Evolutionary conservation across 1,140 invertebrate genomes (phyloP).

Genomic region (Drosophila teissieri): DNA sequence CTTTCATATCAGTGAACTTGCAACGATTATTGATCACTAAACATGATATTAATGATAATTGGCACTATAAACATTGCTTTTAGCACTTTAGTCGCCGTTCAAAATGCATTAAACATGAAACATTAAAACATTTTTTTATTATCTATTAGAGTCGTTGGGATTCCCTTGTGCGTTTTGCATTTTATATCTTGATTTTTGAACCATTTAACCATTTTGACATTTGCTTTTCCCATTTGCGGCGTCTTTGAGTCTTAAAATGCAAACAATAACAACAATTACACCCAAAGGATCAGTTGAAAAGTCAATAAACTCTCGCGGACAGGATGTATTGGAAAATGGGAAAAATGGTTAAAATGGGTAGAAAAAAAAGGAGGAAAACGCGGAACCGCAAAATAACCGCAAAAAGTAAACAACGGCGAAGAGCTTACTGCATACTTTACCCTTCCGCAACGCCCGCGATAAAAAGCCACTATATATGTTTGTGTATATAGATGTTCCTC

Average conservation of each 20-base stretch:
- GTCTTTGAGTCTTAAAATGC: constrained; percentile 54
- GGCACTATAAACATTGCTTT: not conserved
- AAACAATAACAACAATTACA: constrained; percentile 79
- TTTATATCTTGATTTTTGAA: not conserved
- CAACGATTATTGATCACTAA: no score
- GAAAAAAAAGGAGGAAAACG: constrained; percentile 21
- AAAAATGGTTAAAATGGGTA: not conserved
- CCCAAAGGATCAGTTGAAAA: constrained; percentile 82
- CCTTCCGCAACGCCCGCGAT: constrained; percentile 8
- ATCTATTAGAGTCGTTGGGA: not conserved
- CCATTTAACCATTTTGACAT: not conserved
- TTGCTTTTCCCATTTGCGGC: constrained; percentile 4
- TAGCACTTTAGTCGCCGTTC: not conserved
- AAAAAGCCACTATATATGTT: not conserved
- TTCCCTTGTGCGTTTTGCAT: not conserved
- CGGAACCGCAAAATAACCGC: constrained; percentile 77
- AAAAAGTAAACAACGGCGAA: constrained; percentile 62
- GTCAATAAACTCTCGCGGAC: constrained; percentile 64
- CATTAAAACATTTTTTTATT: not conserved
- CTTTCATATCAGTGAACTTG: no score
- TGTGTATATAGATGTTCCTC: constrained; percentile 1
- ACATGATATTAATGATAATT: no score
- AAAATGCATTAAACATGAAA: not conserved
- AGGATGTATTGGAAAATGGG: constrained; percentile 20
- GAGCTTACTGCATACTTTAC: constrained; percentile 30